phyloP scores from a whole-genome alignment of 2,113 vertebrate genomes.

The Passerina amoena region DNA sequence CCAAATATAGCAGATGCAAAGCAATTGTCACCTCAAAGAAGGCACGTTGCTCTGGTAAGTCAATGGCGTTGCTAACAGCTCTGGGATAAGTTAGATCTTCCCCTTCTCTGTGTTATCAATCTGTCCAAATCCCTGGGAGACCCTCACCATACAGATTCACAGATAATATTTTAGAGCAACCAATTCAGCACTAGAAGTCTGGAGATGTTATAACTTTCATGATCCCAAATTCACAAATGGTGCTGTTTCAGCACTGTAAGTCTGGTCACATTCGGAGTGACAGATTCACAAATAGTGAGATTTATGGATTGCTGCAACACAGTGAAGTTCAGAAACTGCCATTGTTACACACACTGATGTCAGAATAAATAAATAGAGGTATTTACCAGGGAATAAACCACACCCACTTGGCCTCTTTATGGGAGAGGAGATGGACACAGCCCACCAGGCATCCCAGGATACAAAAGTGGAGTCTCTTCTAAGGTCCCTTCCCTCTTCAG shows the following conservation, averaged over 20 bases:
- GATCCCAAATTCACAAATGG: not conserved
- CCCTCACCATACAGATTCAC: not conserved
- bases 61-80: accelerated
- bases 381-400: not conserved
- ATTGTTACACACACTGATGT: not conserved
- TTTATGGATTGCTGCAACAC: not conserved
- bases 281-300: not conserved
- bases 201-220: not conserved
- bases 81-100: not conserved
- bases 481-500: not conserved
- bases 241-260: not conserved
- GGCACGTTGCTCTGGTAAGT: not conserved
- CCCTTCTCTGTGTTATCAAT: not conserved
- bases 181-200: not conserved
- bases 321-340: not conserved
- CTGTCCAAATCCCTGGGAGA: not conserved
- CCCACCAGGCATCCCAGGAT: not conserved
- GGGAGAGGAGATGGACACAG: not conserved
- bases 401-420: not conserved
- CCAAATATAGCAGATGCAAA: not conserved
- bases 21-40: not conserved
- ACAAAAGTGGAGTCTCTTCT: not conserved
- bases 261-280: not conserved
- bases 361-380: not conserved
- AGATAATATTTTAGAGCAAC: not conserved